Evolutionary conservation across 2,888 invertebrate genomes (phyloP).

Genomic region (Hermodice carunculata): DNA sequence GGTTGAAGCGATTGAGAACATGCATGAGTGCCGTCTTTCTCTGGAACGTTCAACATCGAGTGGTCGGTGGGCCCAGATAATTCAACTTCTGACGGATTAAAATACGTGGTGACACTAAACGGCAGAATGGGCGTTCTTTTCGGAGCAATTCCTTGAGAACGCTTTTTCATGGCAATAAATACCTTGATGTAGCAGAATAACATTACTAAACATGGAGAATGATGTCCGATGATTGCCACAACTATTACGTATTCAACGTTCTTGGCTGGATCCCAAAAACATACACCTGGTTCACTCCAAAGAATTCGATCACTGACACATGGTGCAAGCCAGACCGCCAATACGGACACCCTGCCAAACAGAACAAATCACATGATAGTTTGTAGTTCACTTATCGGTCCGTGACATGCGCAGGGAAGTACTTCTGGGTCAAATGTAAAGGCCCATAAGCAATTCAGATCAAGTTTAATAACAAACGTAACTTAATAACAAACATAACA

Average conservation of each 20-base stretch:
- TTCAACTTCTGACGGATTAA: too few relatives aligned
- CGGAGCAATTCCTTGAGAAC: background rate
- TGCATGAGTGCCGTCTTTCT: too few relatives aligned
- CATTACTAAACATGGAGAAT: constrained; percentile 53
- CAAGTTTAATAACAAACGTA: too few relatives aligned
- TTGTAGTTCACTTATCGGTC: too few relatives aligned
- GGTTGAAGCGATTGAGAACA: too few relatives aligned
- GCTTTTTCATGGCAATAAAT: constrained; percentile 43
- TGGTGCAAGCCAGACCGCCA: constrained; percentile 58
- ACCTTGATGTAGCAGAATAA: constrained; percentile 55
- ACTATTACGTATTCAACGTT: constrained; percentile 60
- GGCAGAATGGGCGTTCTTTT: background rate
- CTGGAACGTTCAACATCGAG: too few relatives aligned
- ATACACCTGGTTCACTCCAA: constrained; percentile 43
- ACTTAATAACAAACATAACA: too few relatives aligned
- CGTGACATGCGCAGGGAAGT: too few relatives aligned
- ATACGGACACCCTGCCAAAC: constrained; percentile 50
- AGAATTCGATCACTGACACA: constrained; percentile 54
- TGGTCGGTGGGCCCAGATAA: too few relatives aligned
- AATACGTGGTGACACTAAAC: too few relatives aligned
- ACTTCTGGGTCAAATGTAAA: background rate
- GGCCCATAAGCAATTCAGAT: too few relatives aligned
- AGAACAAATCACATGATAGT: background rate
- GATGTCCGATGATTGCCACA: constrained; percentile 60
- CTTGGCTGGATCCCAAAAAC: constrained; percentile 59